Evolutionary conservation across 2,888 invertebrate species (phyloP), one percentile per base, ranked within the genome.

Genomic region (Agonum fuliginosum): DNA sequence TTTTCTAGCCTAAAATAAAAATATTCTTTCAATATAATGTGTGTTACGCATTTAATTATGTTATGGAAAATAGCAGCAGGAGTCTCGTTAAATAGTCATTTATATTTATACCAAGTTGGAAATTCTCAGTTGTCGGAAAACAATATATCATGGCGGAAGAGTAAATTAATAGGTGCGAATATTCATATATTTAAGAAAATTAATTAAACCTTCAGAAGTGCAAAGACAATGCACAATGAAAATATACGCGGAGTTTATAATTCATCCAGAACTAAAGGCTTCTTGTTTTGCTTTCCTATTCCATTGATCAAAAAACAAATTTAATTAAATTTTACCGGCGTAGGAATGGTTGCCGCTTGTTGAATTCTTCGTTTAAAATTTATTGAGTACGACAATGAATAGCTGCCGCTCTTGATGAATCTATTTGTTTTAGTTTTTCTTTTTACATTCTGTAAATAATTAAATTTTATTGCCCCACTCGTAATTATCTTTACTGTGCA

Each of bases 241-340:
- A 54, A 54, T 54, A 54, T 24, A 20, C 54, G 54, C 54, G 8
- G 12, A 12, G 54, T 54, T 54, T 54, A 22, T 54, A 54, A 20
- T 54, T 54, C 24, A 54, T 24, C 24, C 54, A 54, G 54, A 54
- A 54, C 54, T 20, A 54, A 54, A 54, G 54, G 24, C 54, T 54
- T 54, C 22, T 54, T 54, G 54, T 54, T 54, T 54, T 54, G 54
- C 24, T 54, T 54, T 22, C 51, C 24, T 54, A 54, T 54, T 54
- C 20, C 54, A 54, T 54, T 54, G 54, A 54, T 54, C 54, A 54
- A 54, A 54, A 54, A 54, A 54, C 54, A 54, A 54, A 24, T 54
- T 54, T 54, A 54, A 54, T 54, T 54, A 54, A 54, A 54, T 54
- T 54, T 54, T 22, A 54, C 54, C 54, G 54, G 24, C 54, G 24